Evolutionary conservation across 2,888 invertebrate genomes (phyloP), one percentile per base, ranked within the genome.

Genomic region (Spodoptera picta): DNA sequence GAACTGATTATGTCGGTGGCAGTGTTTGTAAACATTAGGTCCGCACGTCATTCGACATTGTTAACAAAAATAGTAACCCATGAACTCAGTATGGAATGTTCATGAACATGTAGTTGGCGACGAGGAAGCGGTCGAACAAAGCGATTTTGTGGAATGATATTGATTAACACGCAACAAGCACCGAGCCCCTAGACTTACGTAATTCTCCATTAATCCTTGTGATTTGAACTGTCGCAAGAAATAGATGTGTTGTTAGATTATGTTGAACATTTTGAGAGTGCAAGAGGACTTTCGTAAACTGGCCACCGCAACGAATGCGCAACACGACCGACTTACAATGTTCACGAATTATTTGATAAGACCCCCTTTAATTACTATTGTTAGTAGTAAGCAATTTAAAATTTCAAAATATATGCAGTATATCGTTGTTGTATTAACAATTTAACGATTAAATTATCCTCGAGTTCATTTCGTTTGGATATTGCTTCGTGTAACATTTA

Each of bases 281-380:
- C 72, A 81, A 75, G 62, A 69, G 71, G 54, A 61, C 74, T 83
- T 84, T 84, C 83, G 79, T 77, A 83, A 84, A 77, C 70, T 67
- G 69, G 55, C 70, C 55, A 69, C 66, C 65, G 73, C 69, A 73
- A 60, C 47, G 51, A 48, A 50, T 69, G 62, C 75, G 81, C 82
- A 82, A 83, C 75, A 64, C 75, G 81, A 72, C 82, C 81, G 83
- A 73, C 70, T 79, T 84, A 73, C 58, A 65, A 64, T 73, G 64
- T 84, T 81, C 82, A 84, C 81, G 80, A 75, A 74, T 85, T 68
- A 81, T 83, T 86, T 84, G 73, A 77, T 79, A 79, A 78, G 80
- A 82, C 81, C 81, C 81, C 78, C 75, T 81, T 76, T 79, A 77
- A 79, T 80, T 75, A 62, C 74, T 68, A 60, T 63, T 65, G 59